Percentiles rank a stretch among this genome's conserved stretches.
Evolutionary conservation across 2,113 vertebrate species (phyloP).

Genomic region (Tretioscincus oriximinensis): DNA sequence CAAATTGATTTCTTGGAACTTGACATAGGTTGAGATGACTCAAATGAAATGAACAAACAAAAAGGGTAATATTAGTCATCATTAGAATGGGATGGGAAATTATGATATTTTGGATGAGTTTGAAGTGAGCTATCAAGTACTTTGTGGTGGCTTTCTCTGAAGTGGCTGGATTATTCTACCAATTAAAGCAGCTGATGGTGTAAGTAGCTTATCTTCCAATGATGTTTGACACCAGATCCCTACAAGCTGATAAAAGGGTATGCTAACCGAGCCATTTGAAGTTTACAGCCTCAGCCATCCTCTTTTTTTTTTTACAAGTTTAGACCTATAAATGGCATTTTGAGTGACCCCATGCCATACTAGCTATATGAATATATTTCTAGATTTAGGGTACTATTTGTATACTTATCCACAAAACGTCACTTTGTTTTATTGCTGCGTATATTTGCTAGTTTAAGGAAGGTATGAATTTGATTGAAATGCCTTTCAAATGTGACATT

Average conservation of each 20-base stretch:
- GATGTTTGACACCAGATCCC: constrained; percentile 53
- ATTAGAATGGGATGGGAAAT: constrained; percentile 53
- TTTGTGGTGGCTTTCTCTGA: constrained; percentile 55
- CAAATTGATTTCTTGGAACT: constrained; percentile 57
- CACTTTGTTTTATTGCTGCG: constrained; percentile 60
- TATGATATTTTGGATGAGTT: constrained; percentile 60
- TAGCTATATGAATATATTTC: constrained; percentile 70
- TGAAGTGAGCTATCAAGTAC: constrained; percentile 50
- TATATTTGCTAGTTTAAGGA: constrained; percentile 59
- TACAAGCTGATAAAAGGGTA: constrained; percentile 49
- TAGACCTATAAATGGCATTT: constrained; percentile 64
- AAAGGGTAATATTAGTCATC: constrained; percentile 54
- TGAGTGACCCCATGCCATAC: constrained; percentile 59
- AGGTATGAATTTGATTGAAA: constrained; percentile 67
- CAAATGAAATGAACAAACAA: constrained; percentile 59
- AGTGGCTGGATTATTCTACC: constrained; percentile 56
- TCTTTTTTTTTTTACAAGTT: constrained; percentile 65
- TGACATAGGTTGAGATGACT: constrained; percentile 51
- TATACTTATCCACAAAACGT: constrained; percentile 50
- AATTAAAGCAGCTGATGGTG: constrained; percentile 62
- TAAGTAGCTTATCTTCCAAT: constrained; percentile 57
- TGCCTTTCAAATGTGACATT: constrained; percentile 68
- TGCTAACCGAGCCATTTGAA: constrained; percentile 57
- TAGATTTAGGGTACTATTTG: constrained; percentile 57
- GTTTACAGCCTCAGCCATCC: constrained; percentile 56